Conservation (phyloP, 2,888 invertebrate species). For the Tillus elongatus region DNA sequence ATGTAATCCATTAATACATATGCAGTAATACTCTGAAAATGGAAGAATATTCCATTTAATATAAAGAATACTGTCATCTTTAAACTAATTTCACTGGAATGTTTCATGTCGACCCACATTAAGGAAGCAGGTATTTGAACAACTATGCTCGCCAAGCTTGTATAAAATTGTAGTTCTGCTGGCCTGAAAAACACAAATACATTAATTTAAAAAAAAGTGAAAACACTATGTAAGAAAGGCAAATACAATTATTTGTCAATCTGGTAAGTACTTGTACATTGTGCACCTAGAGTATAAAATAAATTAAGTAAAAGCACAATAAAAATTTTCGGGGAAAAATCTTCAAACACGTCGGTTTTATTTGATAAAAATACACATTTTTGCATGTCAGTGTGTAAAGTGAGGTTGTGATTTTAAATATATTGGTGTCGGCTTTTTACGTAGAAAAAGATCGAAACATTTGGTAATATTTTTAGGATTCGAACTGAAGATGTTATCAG, state of each 20-base stretch:
- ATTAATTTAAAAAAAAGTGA: not conserved
- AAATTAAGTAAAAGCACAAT: too few relatives aligned
- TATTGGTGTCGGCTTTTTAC: too few relatives aligned
- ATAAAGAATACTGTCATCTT: slow-evolving; percentile 50
- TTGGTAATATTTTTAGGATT: too few relatives aligned
- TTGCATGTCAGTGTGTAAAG: too few relatives aligned
- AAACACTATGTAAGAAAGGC: not conserved
- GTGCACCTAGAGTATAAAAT: too few relatives aligned
- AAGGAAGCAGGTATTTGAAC: slow-evolving; percentile 64
- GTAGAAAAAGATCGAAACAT: too few relatives aligned
- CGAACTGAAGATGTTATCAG: too few relatives aligned
- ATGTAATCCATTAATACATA: slow-evolving; percentile 73
- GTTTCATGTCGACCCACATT: slow-evolving; percentile 54
- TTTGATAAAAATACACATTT: too few relatives aligned
- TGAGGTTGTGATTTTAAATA: too few relatives aligned
- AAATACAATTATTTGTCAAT: not conserved
- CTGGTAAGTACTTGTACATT: too few relatives aligned
- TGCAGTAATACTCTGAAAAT: slow-evolving; percentile 71
- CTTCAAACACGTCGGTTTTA: too few relatives aligned
- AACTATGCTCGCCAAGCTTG: slow-evolving; percentile 61
- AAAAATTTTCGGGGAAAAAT: too few relatives aligned
- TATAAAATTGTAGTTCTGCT: slow-evolving; percentile 71
- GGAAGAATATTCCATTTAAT: slow-evolving; percentile 66
- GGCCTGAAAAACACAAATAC: slow-evolving; percentile 45
- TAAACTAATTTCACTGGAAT: slow-evolving; percentile 44